A percentile compares a stretch with the other conserved stretches of the same genome.
Conservation (phyloP, 92 coral and sea anemone species). For the Palythoa grandiflora region DNA sequence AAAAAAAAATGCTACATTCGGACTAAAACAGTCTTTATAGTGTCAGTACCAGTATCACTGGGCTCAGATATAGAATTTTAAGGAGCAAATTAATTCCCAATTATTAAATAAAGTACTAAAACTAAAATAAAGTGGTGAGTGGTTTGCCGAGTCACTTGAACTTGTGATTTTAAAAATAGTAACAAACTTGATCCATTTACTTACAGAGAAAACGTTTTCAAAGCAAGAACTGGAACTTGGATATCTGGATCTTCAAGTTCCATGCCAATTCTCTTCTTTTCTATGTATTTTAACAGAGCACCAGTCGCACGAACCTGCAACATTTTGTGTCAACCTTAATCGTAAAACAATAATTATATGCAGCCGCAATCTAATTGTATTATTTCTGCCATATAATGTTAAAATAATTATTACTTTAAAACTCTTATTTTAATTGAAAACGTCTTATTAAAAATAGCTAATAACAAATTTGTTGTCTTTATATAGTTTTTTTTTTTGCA, state of each 20-base stretch:
- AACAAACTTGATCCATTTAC: slow-evolving; percentile 2
- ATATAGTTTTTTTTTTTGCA: no score
- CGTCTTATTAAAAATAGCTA: no score
- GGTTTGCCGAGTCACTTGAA: background rate
- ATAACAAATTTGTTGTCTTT: no score
- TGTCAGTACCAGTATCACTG: no score
- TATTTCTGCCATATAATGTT: no score
- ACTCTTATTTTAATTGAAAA: no score
- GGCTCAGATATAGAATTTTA: no score
- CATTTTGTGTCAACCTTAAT: background rate
- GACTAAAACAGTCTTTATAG: no score
- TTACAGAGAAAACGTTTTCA: slow-evolving; percentile 92
- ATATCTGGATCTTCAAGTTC: slow-evolving; percentile 96
- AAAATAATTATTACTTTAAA: no score
- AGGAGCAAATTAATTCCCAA: no score
- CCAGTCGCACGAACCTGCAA: slow-evolving; percentile 95
- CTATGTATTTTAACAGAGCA: slow-evolving; percentile 91
- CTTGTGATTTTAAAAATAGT: background rate
- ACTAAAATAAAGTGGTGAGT: background rate
- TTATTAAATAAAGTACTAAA: no score
- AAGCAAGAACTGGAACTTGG: slow-evolving; percentile 88
- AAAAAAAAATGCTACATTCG: no score
- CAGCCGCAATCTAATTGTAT: background rate
- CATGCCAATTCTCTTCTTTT: slow-evolving; percentile 92
- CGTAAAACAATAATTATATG: background rate